Base-by-base conservation (phyloP, 2,888 invertebrate genomes). In the Phania funesta region DNA sequence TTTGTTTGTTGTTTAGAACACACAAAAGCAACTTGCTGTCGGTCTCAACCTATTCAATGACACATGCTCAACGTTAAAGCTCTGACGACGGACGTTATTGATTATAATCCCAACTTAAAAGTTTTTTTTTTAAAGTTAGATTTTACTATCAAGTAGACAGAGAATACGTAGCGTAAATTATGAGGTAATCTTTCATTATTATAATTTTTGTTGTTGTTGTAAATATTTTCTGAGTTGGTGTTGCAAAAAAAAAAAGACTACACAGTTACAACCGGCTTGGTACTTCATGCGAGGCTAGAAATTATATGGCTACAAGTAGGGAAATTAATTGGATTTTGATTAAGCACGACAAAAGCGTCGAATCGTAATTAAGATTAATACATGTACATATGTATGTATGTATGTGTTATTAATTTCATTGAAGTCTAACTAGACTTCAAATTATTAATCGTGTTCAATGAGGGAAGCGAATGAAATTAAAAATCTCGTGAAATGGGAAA, bases 131-230 rank as follows among this genome's bases (percentile, higher is more conserved):
- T 9, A 20, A 26, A 4, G 41, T 41, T 16, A 26, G 11, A 16
- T 2, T 26, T n/a, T 29, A n/a, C 3, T 58, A 29, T 35, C 3
- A 35, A 32, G 3, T 13, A 26, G n/a, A n/a, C n/a, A n/a, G n/a
- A 60, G 41, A 29, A 38, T 0, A 26, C 22, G 11, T 13, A 65
- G 5, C 26, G 11, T 48, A 20, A 50, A 18, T 1, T 46, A 65
- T 77, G 76, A 62, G 62, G 68, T 70, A 62, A 77, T 77, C 44
- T 22, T 38, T 77, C 44, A 22, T 29, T 70, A 46, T 16, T 52
- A 52, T 46, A 22, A 24, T 44, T 52, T 60, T 38, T 1, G 16
- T 18, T 54, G 20, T 54, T 24, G 22, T 46, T 35, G 5, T 46
- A 41, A 41, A 54, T 38, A 18, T n/a, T 71, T 22, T 20, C 2